A percentile compares a stretch with the other conserved stretches of the same genome.
Evolutionary conservation across 2,113 vertebrate genomes (phyloP).

Genomic region (Mionectes macconnelli): DNA sequence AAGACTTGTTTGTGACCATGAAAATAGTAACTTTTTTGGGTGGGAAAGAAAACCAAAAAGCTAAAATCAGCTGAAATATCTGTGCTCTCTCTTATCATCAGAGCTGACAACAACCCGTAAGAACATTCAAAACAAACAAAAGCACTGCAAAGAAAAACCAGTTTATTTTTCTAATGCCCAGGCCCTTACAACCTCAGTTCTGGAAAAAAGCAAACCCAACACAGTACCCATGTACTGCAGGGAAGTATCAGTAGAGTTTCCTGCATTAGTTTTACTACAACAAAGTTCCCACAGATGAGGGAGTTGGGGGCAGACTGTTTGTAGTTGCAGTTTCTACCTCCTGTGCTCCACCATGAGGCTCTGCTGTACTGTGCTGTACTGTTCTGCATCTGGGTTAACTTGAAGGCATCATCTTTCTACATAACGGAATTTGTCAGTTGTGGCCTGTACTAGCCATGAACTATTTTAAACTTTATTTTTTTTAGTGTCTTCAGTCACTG

Average conservation of each 20-base stretch:
- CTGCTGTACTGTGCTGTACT: neutral
- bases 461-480: neutral
- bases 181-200: neutral
- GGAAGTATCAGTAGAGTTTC: neutral
- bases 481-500: neutral
- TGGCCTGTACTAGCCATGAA: neutral
- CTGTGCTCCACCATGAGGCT: neutral
- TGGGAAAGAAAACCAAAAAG: neutral
- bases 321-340: neutral
- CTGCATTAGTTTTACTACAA: neutral
- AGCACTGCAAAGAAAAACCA: neutral
- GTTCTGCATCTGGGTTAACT: neutral
- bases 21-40: neutral
- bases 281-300: neutral
- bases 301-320: neutral
- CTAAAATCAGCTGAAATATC: neutral
- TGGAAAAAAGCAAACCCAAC: neutral
- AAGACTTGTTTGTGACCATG: neutral
- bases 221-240: neutral
- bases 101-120: neutral
- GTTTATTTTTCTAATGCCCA: neutral
- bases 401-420: neutral
- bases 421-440: neutral
- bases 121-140: neutral
- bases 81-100: neutral